Conservation (phyloP, 2,113 vertebrate species). For the Eira barbara region DNA sequence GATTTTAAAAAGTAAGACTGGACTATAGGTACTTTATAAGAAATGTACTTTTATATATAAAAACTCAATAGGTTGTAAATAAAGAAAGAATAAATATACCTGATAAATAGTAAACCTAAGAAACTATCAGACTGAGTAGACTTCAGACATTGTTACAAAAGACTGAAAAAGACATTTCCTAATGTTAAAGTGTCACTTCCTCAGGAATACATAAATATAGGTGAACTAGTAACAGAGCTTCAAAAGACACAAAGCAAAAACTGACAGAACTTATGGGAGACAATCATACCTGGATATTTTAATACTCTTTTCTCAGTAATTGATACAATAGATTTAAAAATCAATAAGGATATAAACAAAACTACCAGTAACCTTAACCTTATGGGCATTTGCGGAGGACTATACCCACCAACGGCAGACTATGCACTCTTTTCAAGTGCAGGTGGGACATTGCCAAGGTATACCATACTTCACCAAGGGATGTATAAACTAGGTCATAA, state of each 20-base stretch:
- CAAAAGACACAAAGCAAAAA: neutral
- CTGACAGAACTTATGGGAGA: neutral
- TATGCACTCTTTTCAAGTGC: neutral
- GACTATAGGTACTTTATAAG: neutral
- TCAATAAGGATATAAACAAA: neutral
- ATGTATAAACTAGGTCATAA: neutral
- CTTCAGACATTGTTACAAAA: neutral
- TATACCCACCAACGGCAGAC: neutral
- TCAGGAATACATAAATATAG: neutral
- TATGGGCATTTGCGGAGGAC: neutral
- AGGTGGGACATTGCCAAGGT: neutral
- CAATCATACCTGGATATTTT: neutral
- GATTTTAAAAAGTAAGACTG: neutral
- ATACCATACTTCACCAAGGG: neutral
- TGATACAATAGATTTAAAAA: neutral
- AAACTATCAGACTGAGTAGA: neutral
- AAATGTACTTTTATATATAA: neutral
- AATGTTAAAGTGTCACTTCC: neutral
- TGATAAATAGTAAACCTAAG: neutral
- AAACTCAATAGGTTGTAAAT: neutral
- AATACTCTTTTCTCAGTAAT: neutral
- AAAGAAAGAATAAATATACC: neutral
- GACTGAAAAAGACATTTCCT: neutral
- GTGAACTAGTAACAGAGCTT: neutral
- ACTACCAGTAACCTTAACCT: neutral